A percentile compares a stretch with the other conserved stretches of the same genome.
Conservation (phyloP, 2,888 invertebrate genomes). For the Cosmopolites sordidus region DNA sequence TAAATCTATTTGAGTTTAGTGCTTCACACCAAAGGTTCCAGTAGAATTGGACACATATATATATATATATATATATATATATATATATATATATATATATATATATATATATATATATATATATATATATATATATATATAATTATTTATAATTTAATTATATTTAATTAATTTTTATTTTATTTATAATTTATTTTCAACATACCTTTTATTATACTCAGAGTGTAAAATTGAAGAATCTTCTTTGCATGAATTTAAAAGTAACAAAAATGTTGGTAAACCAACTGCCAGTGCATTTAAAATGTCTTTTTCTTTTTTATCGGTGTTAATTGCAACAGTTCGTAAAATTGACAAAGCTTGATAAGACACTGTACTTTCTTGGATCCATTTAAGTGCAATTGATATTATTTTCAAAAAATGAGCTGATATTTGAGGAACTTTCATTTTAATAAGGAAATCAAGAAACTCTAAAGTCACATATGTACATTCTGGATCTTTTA, state of each 20-base stretch:
- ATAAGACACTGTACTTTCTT: constrained; percentile 47
- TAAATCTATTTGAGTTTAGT: no score
- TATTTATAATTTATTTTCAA: neutral
- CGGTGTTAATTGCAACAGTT: constrained; percentile 44
- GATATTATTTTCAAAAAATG: constrained; percentile 48
- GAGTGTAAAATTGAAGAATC: constrained; percentile 27
- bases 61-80: no score
- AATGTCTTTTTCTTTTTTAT: constrained; percentile 29
- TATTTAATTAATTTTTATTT: neutral
- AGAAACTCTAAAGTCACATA: constrained; percentile 53
- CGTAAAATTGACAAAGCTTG: constrained; percentile 49
- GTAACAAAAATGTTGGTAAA: constrained; percentile 47
- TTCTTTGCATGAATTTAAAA: constrained; percentile 41
- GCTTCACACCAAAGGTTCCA: no score
- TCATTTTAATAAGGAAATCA: constrained; percentile 48
- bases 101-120: no score
- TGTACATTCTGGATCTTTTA: constrained; percentile 48
- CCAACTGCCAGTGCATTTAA: constrained; percentile 42
- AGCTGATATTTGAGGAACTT: constrained; percentile 43
- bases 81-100: no score
- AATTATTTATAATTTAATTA: no score
- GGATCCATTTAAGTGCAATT: constrained; percentile 51
- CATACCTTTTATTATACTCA: constrained; percentile 39
- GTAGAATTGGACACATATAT: no score
- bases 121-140: no score